Evolutionary conservation across 2,113 vertebrate species (phyloP), one percentile per base, ranked within the genome.

Genomic region (Arvicanthis niloticus): DNA sequence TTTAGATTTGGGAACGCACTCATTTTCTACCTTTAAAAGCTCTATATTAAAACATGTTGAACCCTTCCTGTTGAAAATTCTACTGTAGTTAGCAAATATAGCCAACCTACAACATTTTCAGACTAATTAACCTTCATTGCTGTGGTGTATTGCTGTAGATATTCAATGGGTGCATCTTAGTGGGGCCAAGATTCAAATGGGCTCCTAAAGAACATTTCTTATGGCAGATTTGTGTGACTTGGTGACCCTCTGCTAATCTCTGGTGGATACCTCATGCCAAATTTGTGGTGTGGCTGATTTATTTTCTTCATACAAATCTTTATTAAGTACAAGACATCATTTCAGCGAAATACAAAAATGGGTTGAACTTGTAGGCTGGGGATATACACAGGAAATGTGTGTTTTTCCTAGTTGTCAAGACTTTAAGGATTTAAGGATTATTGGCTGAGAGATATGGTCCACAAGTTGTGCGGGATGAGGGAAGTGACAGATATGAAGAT

Each of bases 261-360:
- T 29, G 73, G 40, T 82, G 80, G 48, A 78, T 62, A 86, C 5
- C 19, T 45, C 84, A 76, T 76, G 13, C 88, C 40, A 73, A 51
- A 16, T 29, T n/a, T 72, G 22, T 45, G 70, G 42, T 51, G 8
- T 84, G 75, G 15, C 19, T 94, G 24, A 42, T 88, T 29, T 70
- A 76, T 60, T 92, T 62, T 70, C 48, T 40, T 88, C 85, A 68
- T 90, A 70, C 56, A 97, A 96, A 84, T 70, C 26, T 22, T 31
- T 58, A 67, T 82, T n/a, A 82, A 84, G 40, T 56, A 12, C 60
- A 89, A 95, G 42, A 68, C 4, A 16, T 37, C 34, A 95, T 92
- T 84, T 89, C 65, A 93, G 16, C 40, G 26, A 89, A 78, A 89
- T 42, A 6, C 37, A 21, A 90, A 93, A 87, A 84, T 21, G 42